A percentile compares a stretch with the other conserved stretches of the same genome.
Conservation (phyloP, 2,888 invertebrate genomes). For the Megaustenia siamemsis region DNA sequence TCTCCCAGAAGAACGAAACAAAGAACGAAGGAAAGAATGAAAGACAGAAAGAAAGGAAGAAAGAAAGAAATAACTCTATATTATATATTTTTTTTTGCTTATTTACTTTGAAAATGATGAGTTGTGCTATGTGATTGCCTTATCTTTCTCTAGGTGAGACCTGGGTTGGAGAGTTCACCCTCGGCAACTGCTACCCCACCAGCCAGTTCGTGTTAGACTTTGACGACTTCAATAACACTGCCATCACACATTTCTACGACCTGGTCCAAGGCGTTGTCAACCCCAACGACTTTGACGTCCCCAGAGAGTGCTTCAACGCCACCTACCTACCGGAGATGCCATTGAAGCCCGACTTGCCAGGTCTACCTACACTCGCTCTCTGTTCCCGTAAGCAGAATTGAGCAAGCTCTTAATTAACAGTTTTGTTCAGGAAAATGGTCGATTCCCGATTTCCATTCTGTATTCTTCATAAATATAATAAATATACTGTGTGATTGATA, state of each 20-base stretch:
- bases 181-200: conserved; percentile 61
- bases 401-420: too few species aligned
- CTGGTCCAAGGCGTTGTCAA: conserved; percentile 61
- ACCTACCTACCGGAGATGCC: background rate
- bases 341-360: background rate
- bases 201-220: conserved; percentile 54
- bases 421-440: too few species aligned
- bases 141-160: conserved; percentile 55
- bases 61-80: too few species aligned
- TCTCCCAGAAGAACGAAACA: too few species aligned
- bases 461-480: too few species aligned
- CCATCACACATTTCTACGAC: conserved; percentile 59
- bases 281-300: conserved; percentile 62
- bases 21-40: too few species aligned
- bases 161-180: conserved; percentile 58
- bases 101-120: too few species aligned
- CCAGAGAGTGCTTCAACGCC: conserved; percentile 57
- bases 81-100: too few species aligned
- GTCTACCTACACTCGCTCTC: background rate
- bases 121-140: too few species aligned
- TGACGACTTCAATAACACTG: conserved; percentile 56
- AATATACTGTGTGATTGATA: too few species aligned
- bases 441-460: too few species aligned
- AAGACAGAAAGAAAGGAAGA: too few species aligned
- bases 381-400: background rate